Evolutionary conservation across 2,888 invertebrate species (phyloP).

Genomic region (Pristionchus fissidentatus): DNA sequence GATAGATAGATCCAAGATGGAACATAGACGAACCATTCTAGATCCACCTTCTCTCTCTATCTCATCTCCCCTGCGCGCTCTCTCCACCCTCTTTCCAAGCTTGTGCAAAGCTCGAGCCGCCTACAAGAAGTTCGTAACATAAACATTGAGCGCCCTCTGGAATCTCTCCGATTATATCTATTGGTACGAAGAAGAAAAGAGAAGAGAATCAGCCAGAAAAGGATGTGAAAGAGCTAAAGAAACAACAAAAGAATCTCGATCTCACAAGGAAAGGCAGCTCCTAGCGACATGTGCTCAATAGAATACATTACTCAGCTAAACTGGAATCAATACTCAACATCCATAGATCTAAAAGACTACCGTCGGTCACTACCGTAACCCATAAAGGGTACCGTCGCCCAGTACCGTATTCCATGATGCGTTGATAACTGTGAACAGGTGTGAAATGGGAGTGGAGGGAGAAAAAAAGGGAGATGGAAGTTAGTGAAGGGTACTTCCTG

Average conservation of each 20-base stretch:
- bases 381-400: too few relatives aligned
- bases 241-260: slow-evolving; percentile 15
- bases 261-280: slow-evolving; percentile 27
- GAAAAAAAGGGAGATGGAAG: not conserved
- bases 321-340: too few relatives aligned
- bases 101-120: slow-evolving; percentile 27
- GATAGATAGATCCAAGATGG: not conserved
- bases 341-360: not conserved
- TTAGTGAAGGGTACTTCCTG: slow-evolving; percentile 26
- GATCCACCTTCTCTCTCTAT: slow-evolving; percentile 1
- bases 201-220: not conserved
- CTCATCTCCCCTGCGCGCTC: not conserved
- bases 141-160: slow-evolving; percentile 41
- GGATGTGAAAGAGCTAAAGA: not conserved
- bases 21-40: too few relatives aligned
- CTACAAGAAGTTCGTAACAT: slow-evolving; percentile 43
- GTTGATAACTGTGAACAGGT: not conserved
- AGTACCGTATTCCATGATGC: not conserved
- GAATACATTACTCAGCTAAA: slow-evolving; percentile 14
- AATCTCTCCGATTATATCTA: slow-evolving; percentile 32
- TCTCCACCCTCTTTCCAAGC: not conserved
- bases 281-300: slow-evolving; percentile 12
- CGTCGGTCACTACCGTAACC: not conserved
- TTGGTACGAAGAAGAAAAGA: not conserved
- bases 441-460: slow-evolving; percentile 10